A percentile compares a stretch with the other conserved stretches of the same genome.
phyloP scores from a whole-genome alignment of 2,113 vertebrate species.

The Heterochromis multidens region DNA sequence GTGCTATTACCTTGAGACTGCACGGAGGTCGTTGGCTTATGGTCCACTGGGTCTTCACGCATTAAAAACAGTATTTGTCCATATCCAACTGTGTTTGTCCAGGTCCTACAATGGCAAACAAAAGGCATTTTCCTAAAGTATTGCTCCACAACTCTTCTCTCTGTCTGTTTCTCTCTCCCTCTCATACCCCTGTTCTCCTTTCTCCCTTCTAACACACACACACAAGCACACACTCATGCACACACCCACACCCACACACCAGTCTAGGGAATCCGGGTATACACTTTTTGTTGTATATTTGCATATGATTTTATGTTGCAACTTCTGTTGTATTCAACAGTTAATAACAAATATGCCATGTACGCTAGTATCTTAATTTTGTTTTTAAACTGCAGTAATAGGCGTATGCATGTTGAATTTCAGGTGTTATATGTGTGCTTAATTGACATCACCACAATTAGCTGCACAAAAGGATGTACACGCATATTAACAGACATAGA shows the following conservation, averaged over 20 bases:
- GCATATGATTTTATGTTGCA: neutral
- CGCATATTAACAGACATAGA: neutral
- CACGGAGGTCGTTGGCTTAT: neutral
- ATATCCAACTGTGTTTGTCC: constrained; percentile 7
- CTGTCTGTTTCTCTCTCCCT: constrained; percentile 11
- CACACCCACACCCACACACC: neutral
- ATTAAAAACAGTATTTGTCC: constrained; percentile 15
- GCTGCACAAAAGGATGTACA: constrained; percentile 49
- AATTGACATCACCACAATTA: constrained; percentile 43
- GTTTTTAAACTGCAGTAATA: neutral
- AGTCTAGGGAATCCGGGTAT: neutral
- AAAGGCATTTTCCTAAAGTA: constrained; percentile 41
- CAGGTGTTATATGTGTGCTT: constrained; percentile 8
- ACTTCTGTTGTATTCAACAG: neutral
- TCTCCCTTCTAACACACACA: constrained; percentile 26
- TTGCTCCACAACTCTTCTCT: constrained; percentile 39
- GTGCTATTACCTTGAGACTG: constrained; percentile 45
- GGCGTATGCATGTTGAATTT: neutral
- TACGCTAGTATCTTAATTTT: neutral
- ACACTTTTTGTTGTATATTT: constrained; percentile 2
- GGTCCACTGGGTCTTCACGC: neutral
- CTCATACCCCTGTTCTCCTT: constrained; percentile 28
- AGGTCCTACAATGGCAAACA: constrained; percentile 6
- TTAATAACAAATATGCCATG: neutral
- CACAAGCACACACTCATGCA: constrained; percentile 22